phyloP scores from a whole-genome alignment of 1,140 invertebrate species.

The Magallana angulata region DNA sequence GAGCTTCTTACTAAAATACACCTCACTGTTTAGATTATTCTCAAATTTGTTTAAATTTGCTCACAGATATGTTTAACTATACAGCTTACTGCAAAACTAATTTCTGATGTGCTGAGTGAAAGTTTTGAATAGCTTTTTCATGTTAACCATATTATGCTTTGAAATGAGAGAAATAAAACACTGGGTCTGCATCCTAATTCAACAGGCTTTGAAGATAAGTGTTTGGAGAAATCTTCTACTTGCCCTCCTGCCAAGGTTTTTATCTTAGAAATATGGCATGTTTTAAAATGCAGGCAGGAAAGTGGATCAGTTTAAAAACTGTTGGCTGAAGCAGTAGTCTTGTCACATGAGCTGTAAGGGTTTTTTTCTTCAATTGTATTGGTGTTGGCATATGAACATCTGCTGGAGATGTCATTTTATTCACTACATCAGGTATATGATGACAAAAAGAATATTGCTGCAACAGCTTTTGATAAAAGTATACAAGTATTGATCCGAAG shows the following conservation, averaged over 20 bases:
- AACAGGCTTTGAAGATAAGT: background rate
- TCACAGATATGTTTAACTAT: slow-evolving; percentile 5
- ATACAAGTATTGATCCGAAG: background rate
- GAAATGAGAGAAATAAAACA: slow-evolving; percentile 12
- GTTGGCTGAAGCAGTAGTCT: background rate
- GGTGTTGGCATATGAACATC: background rate
- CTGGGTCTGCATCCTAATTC: background rate
- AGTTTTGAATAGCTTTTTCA: slow-evolving; percentile 15
- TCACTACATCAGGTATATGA: background rate
- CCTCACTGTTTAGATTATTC: background rate
- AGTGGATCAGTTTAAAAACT: background rate
- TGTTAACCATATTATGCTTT: slow-evolving; percentile 16
- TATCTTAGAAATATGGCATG: background rate
- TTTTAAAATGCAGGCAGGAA: background rate
- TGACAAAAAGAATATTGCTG: slow-evolving; percentile 13
- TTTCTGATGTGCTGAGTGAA: slow-evolving; percentile 31
- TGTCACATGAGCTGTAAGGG: no score
- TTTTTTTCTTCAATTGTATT: background rate
- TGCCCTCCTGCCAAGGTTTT: slow-evolving; percentile 5
- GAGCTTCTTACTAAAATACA: background rate
- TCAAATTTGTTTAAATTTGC: slow-evolving; percentile 37
- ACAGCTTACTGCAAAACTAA: background rate
- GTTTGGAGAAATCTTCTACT: background rate
- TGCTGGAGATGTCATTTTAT: slow-evolving; percentile 2
- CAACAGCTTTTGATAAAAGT: slow-evolving; percentile 27